phyloP scores from a whole-genome alignment of 2,113 vertebrate genomes.

The Diadophis punctatus region DNA sequence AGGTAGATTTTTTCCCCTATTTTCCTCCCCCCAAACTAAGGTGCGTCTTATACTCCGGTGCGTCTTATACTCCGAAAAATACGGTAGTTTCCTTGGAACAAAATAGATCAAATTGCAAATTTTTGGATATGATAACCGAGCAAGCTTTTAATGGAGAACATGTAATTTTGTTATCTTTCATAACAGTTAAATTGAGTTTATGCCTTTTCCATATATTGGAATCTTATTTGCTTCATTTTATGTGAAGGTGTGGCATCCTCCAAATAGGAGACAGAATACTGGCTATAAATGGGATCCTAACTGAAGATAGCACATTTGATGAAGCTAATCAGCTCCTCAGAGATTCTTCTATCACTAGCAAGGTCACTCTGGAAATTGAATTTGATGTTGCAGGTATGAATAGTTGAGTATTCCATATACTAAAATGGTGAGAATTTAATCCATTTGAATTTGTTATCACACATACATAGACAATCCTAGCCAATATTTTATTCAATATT shows the following conservation, averaged over 20 bases:
- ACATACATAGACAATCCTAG: neutral
- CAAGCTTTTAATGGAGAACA: neutral
- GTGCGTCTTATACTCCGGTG: too few relatives aligned
- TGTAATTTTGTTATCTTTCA: conserved; percentile 3
- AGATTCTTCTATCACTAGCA: conserved; percentile 91
- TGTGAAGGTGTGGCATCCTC: conserved; percentile 86
- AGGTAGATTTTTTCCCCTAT: too few relatives aligned
- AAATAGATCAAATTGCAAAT: neutral
- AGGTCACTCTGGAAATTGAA: conserved; percentile 97
- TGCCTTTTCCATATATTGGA: neutral
- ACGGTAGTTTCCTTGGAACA: conserved; percentile 1
- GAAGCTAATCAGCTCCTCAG: conserved; percentile 96
- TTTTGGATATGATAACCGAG: neutral
- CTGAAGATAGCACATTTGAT: conserved; percentile 95
- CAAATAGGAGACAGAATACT: conserved; percentile 97
- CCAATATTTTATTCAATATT: conserved; percentile 1
- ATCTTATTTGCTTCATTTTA: conserved; percentile 33
- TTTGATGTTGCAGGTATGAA: conserved; percentile 94
- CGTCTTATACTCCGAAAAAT: too few relatives aligned
- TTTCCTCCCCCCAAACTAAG: too few relatives aligned
- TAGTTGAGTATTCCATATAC: conserved; percentile 7
- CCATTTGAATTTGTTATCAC: neutral
- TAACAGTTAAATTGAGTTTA: conserved; percentile 1
- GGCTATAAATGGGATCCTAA: conserved; percentile 92
- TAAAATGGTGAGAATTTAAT: conserved; percentile 16